phyloP scores from a whole-genome alignment of 2,888 invertebrate genomes.

The Iselma pallidipennis region DNA sequence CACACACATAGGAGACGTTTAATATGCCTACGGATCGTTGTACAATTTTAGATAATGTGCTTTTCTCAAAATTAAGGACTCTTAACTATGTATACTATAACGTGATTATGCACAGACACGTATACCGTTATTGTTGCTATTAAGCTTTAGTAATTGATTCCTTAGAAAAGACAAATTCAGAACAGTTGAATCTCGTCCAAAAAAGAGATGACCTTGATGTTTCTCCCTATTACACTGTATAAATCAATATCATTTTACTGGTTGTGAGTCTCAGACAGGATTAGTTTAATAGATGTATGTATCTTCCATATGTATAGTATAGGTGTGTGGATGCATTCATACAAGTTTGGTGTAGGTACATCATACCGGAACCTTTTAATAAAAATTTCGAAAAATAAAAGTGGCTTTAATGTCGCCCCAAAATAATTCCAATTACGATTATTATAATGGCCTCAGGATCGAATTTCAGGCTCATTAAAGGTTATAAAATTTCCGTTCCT shows the following conservation, averaged over 20 bases:
- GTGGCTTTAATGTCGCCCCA: no score
- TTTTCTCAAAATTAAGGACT: constrained; percentile 9
- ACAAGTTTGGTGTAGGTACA: no score
- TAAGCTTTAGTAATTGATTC: constrained; percentile 20
- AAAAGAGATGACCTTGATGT: no score
- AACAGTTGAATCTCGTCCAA: constrained; percentile 11
- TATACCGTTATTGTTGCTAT: constrained; percentile 18
- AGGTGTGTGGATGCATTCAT: no score
- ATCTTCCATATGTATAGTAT: no score
- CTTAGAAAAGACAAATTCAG: constrained; percentile 21
- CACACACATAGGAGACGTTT: constrained; percentile 7
- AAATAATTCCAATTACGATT: no score
- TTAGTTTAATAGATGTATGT: no score
- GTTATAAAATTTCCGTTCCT: background rate
- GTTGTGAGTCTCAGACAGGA: no score
- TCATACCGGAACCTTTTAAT: no score
- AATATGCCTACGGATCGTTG: constrained; percentile 5
- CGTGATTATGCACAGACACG: constrained; percentile 20
- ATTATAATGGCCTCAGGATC: background rate
- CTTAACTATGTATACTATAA: background rate
- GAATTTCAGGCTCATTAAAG: background rate
- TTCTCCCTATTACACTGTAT: no score
- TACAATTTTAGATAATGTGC: background rate
- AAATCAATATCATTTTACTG: no score
- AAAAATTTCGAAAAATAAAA: no score